Conservation (phyloP, 2,888 invertebrate genomes). For the Synergus gifuensis region DNA sequence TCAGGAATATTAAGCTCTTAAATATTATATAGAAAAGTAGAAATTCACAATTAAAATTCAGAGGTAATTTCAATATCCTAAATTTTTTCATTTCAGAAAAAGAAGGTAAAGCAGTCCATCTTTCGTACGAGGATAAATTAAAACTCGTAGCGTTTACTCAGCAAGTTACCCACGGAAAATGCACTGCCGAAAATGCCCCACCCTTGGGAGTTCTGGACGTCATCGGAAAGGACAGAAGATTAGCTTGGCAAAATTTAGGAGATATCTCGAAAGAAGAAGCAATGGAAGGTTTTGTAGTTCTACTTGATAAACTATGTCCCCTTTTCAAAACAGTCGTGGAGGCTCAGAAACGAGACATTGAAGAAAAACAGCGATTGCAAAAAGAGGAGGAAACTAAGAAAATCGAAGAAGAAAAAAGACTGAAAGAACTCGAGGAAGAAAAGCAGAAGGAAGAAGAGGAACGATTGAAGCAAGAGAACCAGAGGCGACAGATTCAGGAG, state of each 20-base stretch:
- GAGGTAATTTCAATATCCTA: background rate
- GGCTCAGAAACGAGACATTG: slow-evolving; percentile 92
- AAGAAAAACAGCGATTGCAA: slow-evolving; percentile 86
- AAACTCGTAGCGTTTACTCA: slow-evolving; percentile 95
- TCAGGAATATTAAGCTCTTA: too few relatives aligned
- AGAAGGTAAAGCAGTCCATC: slow-evolving; percentile 97
- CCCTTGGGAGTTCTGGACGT: slow-evolving; percentile 96
- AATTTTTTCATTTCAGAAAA: slow-evolving; percentile 85
- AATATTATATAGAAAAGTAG: too few relatives aligned
- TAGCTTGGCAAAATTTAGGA: slow-evolving; percentile 96
- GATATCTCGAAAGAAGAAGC: slow-evolving; percentile 91
- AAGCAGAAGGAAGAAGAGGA: slow-evolving; percentile 82
- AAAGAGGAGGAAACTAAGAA: slow-evolving; percentile 81
- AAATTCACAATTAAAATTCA: too few relatives aligned
- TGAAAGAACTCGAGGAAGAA: slow-evolving; percentile 77
- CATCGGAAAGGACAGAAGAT: slow-evolving; percentile 93
- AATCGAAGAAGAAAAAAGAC: slow-evolving; percentile 81
- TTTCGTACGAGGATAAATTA: slow-evolving; percentile 95
- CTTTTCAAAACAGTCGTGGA: slow-evolving; percentile 94
- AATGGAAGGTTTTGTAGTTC: slow-evolving; percentile 94
- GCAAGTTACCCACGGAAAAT: slow-evolving; percentile 92
- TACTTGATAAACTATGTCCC: slow-evolving; percentile 92
- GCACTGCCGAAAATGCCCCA: slow-evolving; percentile 85
- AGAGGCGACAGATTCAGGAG: slow-evolving; percentile 93
- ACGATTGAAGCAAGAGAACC: slow-evolving; percentile 82